Conservation (phyloP, 2,888 invertebrate genomes). For the Teleiodes luculella region DNA sequence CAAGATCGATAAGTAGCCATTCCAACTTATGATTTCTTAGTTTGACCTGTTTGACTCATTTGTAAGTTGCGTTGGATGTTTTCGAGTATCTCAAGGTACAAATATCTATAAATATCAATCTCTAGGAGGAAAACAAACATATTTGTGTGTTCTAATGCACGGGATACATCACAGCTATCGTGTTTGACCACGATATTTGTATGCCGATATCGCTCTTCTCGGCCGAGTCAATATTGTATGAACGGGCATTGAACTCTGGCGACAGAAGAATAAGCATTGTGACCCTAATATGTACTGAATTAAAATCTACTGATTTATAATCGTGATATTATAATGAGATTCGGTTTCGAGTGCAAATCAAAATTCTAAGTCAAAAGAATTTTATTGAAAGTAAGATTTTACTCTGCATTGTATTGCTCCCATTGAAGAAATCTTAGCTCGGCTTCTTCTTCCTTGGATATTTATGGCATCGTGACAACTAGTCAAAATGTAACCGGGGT, state of each 20-base stretch:
- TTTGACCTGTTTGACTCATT: too few relatives aligned
- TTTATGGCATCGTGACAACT: too few relatives aligned
- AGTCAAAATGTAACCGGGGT: too few relatives aligned
- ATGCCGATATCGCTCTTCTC: constrained; percentile 16
- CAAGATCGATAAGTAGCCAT: too few relatives aligned
- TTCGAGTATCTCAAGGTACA: background rate
- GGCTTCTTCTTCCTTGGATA: too few relatives aligned
- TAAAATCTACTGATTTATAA: constrained; percentile 1
- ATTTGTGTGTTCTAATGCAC: background rate
- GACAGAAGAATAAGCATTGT: background rate
- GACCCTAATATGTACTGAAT: constrained; percentile 5
- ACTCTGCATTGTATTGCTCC: too few relatives aligned
- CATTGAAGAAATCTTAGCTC: too few relatives aligned
- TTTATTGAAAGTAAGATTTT: too few relatives aligned
- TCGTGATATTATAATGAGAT: background rate
- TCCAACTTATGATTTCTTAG: too few relatives aligned
- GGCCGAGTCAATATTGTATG: constrained; percentile 17
- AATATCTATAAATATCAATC: background rate
- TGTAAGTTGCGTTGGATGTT: background rate
- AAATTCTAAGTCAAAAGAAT: too few relatives aligned
- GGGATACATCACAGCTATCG: constrained; percentile 19
- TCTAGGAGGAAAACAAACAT: background rate
- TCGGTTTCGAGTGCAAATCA: background rate
- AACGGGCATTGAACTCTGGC: constrained; percentile 11
- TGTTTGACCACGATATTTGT: constrained; percentile 18